phyloP scores from a whole-genome alignment of 1,140 invertebrate genomes.

The Drosophila oshimai region DNA sequence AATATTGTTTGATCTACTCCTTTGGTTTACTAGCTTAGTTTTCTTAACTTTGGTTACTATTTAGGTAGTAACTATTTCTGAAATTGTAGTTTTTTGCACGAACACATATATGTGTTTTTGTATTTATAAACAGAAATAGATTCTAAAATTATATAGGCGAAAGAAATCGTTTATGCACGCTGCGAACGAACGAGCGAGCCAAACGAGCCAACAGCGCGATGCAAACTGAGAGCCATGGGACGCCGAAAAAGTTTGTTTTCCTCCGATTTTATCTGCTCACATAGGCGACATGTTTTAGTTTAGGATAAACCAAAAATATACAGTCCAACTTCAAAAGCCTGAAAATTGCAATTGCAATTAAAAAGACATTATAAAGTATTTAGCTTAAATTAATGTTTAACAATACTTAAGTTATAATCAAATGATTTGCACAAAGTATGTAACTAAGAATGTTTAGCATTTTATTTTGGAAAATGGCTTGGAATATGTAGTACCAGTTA shows the following conservation, averaged over 20 bases:
- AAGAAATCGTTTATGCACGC: constrained; percentile 26
- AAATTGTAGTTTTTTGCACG: not conserved
- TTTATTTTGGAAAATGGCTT: too few relatives aligned
- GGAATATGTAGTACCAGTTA: too few relatives aligned
- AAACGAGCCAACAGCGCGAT: constrained; percentile 19
- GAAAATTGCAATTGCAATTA: too few relatives aligned
- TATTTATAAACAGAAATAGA: constrained; percentile 57
- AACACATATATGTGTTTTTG: not conserved
- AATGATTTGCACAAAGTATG: too few relatives aligned
- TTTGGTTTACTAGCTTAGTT: not conserved
- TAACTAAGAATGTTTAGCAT: too few relatives aligned
- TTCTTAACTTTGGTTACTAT: not conserved
- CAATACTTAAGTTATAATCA: too few relatives aligned
- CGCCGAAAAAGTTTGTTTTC: constrained; percentile 33
- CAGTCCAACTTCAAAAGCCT: not conserved
- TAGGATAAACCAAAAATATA: not conserved
- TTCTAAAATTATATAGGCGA: constrained; percentile 60
- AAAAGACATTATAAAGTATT: too few relatives aligned
- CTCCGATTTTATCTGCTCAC: not conserved
- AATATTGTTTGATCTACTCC: not conserved
- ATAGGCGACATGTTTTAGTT: not conserved
- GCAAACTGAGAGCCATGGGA: constrained; percentile 54
- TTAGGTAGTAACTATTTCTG: not conserved
- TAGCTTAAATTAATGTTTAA: too few relatives aligned
- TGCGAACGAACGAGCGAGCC: constrained; percentile 4